A percentile compares a stretch with the other conserved stretches of the same genome.
Evolutionary conservation across 2,888 invertebrate genomes (phyloP).

Genomic region (Spodoptera littoralis): DNA sequence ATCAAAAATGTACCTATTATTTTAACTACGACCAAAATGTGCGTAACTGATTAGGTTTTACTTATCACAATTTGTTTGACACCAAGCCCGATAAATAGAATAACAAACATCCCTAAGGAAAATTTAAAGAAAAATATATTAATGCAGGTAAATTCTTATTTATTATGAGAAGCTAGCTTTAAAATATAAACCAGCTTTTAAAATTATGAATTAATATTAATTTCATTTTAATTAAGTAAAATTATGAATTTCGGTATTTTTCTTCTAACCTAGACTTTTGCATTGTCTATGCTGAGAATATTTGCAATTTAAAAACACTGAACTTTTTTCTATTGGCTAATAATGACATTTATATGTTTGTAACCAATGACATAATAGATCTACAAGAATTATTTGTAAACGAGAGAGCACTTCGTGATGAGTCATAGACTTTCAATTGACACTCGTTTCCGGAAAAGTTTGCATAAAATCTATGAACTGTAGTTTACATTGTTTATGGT

Average conservation of each 20-base stretch:
- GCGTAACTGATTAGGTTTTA: too few species aligned
- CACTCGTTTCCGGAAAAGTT: constrained; percentile 88
- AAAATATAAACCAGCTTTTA: too few species aligned
- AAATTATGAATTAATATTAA: too few species aligned
- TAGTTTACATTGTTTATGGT: constrained; percentile 74
- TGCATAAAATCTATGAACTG: constrained; percentile 75
- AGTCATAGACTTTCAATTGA: constrained; percentile 86
- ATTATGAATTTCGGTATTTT: constrained; percentile 14
- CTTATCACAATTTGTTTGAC: too few species aligned
- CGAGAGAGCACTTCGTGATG: constrained; percentile 76
- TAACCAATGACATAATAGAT: constrained; percentile 54
- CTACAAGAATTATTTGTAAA: constrained; percentile 57
- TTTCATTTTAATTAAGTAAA: not conserved
- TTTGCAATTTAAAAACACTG: constrained; percentile 45
- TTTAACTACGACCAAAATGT: too few species aligned
- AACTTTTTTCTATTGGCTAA: constrained; percentile 52
- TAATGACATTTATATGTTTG: fast-evolving
- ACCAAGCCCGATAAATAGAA: too few species aligned
- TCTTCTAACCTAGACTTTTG: not conserved
- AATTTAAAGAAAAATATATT: too few species aligned
- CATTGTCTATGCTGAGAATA: constrained; percentile 43
- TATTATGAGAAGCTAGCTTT: too few species aligned
- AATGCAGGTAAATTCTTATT: too few species aligned
- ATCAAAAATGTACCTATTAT: too few species aligned
- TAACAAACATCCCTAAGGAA: too few species aligned